phyloP scores from a whole-genome alignment of 2,113 vertebrate species.

The Macrotis lagotis region DNA sequence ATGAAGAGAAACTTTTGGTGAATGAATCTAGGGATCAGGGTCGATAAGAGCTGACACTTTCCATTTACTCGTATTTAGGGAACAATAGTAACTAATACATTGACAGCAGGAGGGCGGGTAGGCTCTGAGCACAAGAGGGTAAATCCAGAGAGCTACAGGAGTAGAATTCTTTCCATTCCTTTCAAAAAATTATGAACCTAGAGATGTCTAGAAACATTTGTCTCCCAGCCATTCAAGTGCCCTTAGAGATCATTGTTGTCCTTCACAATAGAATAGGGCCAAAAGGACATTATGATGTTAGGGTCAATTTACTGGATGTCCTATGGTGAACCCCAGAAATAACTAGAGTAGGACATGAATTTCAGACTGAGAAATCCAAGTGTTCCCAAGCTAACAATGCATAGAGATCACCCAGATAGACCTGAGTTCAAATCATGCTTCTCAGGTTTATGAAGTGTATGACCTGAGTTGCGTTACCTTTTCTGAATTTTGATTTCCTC shows the following conservation, averaged over 20 bases:
- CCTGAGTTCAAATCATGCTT: not conserved
- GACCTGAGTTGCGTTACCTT: not conserved
- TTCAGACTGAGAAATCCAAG: not conserved
- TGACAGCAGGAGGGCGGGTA: too few relatives aligned
- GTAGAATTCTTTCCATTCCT: not conserved
- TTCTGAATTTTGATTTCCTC: not conserved
- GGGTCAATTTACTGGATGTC: too few relatives aligned
- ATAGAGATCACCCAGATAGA: not conserved
- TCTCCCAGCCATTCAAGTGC: not conserved
- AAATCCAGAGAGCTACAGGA: not conserved
- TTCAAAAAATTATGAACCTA: too few relatives aligned
- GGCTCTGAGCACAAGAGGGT: too few relatives aligned
- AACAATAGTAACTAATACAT: not conserved
- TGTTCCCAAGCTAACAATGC: not conserved
- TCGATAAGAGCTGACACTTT: not conserved
- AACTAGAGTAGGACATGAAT: not conserved
- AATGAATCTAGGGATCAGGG: not conserved
- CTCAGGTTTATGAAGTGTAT: not conserved
- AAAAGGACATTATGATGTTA: too few relatives aligned
- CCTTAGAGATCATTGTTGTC: too few relatives aligned
- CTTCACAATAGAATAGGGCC: too few relatives aligned
- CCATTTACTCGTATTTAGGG: not conserved
- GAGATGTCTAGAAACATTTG: too few relatives aligned
- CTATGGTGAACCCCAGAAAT: not conserved
- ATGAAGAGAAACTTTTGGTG: too few relatives aligned